Evolutionary conservation across 2,888 invertebrate genomes (phyloP).

Genomic region (Stenchaetothrips biformis): DNA sequence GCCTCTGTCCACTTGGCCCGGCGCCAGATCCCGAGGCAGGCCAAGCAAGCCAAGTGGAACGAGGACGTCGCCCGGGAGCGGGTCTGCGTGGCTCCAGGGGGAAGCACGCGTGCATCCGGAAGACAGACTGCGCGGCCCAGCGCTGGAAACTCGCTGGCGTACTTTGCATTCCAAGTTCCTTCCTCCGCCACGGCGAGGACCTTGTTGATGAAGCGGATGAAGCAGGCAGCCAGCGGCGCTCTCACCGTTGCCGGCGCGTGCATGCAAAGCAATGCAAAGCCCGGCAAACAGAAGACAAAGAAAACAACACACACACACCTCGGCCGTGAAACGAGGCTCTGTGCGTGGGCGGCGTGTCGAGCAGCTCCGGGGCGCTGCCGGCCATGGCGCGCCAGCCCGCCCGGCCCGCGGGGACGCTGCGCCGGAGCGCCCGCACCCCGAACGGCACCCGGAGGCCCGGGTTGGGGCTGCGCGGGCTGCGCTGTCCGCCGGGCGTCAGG

Average conservation of each 20-base stretch:
- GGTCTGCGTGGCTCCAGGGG: too few species aligned
- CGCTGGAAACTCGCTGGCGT: background rate
- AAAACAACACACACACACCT: conserved; percentile 49
- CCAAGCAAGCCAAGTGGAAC: too few species aligned
- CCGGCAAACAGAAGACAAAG: background rate
- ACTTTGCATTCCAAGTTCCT: background rate
- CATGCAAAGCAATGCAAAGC: conserved; percentile 1
- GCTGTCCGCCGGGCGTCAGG: background rate
- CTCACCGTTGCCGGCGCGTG: conserved; percentile 30
- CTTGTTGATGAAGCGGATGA: too few species aligned
- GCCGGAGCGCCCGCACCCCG: background rate
- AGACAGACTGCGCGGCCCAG: background rate
- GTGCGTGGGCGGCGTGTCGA: conserved; percentile 44
- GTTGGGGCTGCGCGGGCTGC: background rate
- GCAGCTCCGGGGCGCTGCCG: conserved; percentile 30
- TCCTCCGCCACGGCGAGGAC: background rate
- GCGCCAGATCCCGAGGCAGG: too few species aligned
- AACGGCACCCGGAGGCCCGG: background rate
- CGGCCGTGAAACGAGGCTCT: conserved; percentile 62
- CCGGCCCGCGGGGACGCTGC: conserved; percentile 41
- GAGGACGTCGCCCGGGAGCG: too few species aligned
- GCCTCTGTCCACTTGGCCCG: too few species aligned
- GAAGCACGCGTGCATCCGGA: background rate
- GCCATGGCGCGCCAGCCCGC: conserved; percentile 46
- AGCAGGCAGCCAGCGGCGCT: conserved; percentile 33